Evolutionary conservation across 2,797 vertebrate species (phyloP).

Genomic region (Lateolabrax maculatus): DNA sequence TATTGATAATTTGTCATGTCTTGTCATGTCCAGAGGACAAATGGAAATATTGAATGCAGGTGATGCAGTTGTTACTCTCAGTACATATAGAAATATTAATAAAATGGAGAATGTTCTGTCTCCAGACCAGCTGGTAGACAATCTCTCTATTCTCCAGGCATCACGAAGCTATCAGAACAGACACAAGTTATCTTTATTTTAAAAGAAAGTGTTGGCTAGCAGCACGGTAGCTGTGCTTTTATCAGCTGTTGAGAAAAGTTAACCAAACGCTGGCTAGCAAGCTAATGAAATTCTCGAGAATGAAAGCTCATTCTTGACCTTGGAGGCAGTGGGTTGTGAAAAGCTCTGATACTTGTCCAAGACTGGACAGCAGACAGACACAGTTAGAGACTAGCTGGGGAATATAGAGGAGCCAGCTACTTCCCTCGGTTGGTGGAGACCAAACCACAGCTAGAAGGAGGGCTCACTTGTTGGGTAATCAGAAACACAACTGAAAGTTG

Average conservation of each 20-base stretch:
- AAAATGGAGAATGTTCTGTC: not conserved
- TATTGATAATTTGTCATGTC: constrained; percentile 26
- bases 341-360: not conserved
- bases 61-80: not conserved
- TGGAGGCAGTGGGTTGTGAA: not conserved
- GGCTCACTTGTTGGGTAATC: too few relatives aligned
- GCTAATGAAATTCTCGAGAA: not conserved
- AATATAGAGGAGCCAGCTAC: not conserved
- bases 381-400: too few relatives aligned
- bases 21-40: constrained; percentile 11
- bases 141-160: not conserved
- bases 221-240: not conserved
- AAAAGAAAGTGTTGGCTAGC: not conserved
- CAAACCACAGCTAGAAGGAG: not conserved
- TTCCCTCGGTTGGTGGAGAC: not conserved
- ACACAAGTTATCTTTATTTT: not conserved
- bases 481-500: not conserved
- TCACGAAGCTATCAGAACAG: not conserved
- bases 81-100: constrained; percentile 17
- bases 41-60: constrained; percentile 6
- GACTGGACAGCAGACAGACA: not conserved
- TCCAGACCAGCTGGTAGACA: constrained; percentile 15
- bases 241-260: not conserved
- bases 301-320: not conserved
- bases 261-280: not conserved